These are phyloP conservation scores for Clarias pachynema DNA, from an alignment of 2,797 vertebrate genomes.

Conservation along the genomic window DNA sequence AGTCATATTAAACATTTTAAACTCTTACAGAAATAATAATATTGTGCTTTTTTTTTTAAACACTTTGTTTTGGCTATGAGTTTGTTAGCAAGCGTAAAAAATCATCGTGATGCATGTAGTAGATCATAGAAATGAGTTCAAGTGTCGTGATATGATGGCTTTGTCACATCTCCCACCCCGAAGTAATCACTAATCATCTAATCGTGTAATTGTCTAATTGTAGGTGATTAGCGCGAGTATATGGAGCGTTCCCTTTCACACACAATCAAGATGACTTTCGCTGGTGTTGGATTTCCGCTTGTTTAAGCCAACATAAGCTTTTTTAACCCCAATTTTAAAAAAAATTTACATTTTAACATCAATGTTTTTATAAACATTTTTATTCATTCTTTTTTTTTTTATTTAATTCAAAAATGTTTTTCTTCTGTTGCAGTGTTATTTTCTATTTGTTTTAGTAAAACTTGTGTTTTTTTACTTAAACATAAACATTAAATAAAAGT, in stretches of 20 bases:
- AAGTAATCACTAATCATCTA: slow-evolving; percentile 27
- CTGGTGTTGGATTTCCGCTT: neutral
- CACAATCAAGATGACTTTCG: neutral
- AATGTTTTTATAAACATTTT: neutral
- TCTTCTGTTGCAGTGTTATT: too few relatives aligned
- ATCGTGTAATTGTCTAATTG: slow-evolving; percentile 30
- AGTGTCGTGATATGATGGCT: neutral
- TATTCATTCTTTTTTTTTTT: neutral
- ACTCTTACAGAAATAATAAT: neutral
- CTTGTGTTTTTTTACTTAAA: too few relatives aligned
- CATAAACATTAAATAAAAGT: too few relatives aligned
- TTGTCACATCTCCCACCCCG: neutral
- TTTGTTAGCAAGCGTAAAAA: neutral
- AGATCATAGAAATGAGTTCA: neutral
- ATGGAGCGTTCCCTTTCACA: slow-evolving; percentile 18
- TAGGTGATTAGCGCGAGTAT: slow-evolving; percentile 51
- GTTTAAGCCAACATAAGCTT: neutral
- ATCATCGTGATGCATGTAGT: neutral
- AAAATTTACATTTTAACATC: neutral
- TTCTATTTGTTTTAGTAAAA: too few relatives aligned
- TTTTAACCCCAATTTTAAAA: neutral
- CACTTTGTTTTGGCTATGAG: neutral
- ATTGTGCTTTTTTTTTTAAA: neutral
- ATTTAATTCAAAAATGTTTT: too few relatives aligned
- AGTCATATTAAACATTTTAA: neutral